Conservation (phyloP, 2,113 vertebrate genomes). For the Malurus melanocephalus region DNA sequence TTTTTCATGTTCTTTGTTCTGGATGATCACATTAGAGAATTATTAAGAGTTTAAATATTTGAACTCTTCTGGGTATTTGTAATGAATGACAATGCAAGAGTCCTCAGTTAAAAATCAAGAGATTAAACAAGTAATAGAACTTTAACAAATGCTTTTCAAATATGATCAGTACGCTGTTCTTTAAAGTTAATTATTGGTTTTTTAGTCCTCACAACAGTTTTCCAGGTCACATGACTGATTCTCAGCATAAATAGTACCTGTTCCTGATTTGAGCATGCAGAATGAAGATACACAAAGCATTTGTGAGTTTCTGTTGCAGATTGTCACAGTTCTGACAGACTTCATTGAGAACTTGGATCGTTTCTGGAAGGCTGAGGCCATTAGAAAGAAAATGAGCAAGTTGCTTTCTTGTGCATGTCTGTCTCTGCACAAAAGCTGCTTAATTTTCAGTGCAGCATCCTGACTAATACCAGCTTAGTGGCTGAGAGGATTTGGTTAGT, state of each 20-base stretch:
- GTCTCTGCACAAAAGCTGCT: background rate
- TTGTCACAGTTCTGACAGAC: background rate
- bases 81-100: background rate
- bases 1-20: background rate
- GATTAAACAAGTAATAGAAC: background rate
- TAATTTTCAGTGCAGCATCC: background rate
- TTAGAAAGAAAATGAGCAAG: background rate
- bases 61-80: background rate
- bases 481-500: background rate
- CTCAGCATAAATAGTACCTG: background rate
- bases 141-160: background rate
- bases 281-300: background rate
- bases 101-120: background rate
- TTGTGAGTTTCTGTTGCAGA: background rate
- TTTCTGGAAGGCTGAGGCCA: background rate
- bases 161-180: background rate
- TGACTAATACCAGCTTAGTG: constrained; percentile 8
- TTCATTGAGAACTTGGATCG: background rate
- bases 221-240: background rate
- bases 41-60: background rate
- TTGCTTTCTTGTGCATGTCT: background rate
- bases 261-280: background rate
- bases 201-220: background rate
- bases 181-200: background rate
- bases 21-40: background rate